A percentile compares a stretch with the other conserved stretches of the same genome.
Evolutionary conservation across 2,113 vertebrate genomes (phyloP).

Genomic region (Pangasianodon gigas): DNA sequence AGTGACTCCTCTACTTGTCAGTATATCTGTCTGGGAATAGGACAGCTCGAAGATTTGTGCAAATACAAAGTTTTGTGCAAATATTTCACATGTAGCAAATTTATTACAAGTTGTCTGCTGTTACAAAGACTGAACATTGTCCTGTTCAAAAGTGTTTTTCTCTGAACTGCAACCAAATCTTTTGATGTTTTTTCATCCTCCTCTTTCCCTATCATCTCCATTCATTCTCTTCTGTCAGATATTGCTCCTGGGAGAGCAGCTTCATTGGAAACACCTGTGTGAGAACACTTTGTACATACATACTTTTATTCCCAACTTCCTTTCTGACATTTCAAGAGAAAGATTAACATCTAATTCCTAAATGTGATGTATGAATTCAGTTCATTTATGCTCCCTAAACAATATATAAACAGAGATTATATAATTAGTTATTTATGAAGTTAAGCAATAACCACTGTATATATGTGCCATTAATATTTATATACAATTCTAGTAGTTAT

Average conservation of each 20-base stretch:
- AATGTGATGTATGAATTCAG: constrained; percentile 2
- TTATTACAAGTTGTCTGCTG: constrained; percentile 54
- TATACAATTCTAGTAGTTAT: not conserved
- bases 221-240: constrained; percentile 56
- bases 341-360: constrained; percentile 31
- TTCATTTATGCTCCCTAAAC: not conserved
- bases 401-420: too few species aligned
- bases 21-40: constrained; percentile 15
- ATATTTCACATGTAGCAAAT: constrained; percentile 32
- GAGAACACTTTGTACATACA: constrained; percentile 61
- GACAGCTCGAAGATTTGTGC: constrained; percentile 11
- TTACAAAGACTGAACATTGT: constrained; percentile 49
- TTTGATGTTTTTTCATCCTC: constrained; percentile 66
- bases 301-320: constrained; percentile 57
- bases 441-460: not conserved
- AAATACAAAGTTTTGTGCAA: not conserved
- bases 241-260: constrained; percentile 44
- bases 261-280: constrained; percentile 70
- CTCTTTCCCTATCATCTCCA: constrained; percentile 50
- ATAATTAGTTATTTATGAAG: not conserved
- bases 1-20: constrained; percentile 2
- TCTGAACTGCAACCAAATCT: constrained; percentile 62
- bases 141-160: constrained; percentile 57
- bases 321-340: constrained; percentile 16
- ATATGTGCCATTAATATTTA: not conserved